A percentile compares a stretch with the other conserved stretches of the same genome.
Evolutionary conservation across 2,113 vertebrate species (phyloP).

Genomic region (Actenoides lindsayi): DNA sequence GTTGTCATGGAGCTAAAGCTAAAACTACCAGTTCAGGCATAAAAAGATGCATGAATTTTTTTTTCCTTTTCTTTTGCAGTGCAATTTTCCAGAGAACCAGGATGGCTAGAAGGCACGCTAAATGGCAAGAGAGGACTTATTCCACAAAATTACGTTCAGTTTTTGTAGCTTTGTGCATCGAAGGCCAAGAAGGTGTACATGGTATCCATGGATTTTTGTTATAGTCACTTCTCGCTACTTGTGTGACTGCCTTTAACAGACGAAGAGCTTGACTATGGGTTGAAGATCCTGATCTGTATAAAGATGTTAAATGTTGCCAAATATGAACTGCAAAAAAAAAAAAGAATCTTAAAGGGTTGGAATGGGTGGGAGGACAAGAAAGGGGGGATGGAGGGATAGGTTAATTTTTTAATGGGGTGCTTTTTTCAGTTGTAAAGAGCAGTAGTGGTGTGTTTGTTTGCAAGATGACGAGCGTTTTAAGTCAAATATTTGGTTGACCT

Average conservation of each 20-base stretch:
- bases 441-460: not conserved
- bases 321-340: not conserved
- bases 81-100: conserved; percentile 89
- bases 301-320: conserved; percentile 31
- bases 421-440: not conserved
- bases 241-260: conserved; percentile 62
- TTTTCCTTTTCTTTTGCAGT: conserved; percentile 72
- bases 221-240: conserved; percentile 43
- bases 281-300: conserved; percentile 29
- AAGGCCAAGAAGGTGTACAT: conserved; percentile 75
- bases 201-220: conserved; percentile 85
- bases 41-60: not conserved
- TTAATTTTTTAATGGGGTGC: not conserved
- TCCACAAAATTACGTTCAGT: conserved; percentile 96
- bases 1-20: not conserved
- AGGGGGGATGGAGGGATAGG: not conserved
- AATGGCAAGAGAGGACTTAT: conserved; percentile 96
- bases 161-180: conserved; percentile 80
- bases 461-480: not conserved
- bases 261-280: conserved; percentile 20
- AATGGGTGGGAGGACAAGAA: not conserved
- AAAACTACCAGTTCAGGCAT: not conserved
- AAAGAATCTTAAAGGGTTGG: not conserved
- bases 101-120: conserved; percentile 97
- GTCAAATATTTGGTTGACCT: not conserved